A percentile compares a stretch with the other conserved stretches of the same genome.
phyloP scores from a whole-genome alignment of 2,888 invertebrate species.

The Acrobasis suavella region DNA sequence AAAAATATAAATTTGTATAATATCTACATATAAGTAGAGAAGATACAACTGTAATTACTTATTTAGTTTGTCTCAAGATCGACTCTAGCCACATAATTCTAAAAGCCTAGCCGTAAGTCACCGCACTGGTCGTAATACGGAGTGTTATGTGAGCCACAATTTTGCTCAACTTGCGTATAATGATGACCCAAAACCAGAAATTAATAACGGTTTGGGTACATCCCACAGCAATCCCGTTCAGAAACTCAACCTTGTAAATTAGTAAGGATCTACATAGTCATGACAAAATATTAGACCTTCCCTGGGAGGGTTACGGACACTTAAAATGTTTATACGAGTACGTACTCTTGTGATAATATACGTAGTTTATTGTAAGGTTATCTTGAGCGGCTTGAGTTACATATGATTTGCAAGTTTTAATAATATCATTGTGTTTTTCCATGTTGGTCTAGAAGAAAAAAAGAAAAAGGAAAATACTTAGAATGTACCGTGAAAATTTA shows the following conservation, averaged over 20 bases:
- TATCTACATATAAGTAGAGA: too few species aligned
- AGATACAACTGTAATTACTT: too few species aligned
- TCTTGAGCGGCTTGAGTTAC: too few species aligned
- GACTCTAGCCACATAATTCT: background rate
- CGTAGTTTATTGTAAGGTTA: background rate
- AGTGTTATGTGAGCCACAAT: slow-evolving; percentile 8
- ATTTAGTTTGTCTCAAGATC: background rate
- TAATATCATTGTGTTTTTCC: too few species aligned
- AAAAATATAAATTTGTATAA: too few species aligned
- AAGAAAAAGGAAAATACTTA: too few species aligned
- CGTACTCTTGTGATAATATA: background rate
- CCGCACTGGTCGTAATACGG: background rate
- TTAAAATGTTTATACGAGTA: slow-evolving; percentile 18
- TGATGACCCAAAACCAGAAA: slow-evolving; percentile 23
- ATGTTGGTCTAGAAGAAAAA: too few species aligned
- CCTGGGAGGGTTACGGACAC: slow-evolving; percentile 4
- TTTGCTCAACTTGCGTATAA: slow-evolving; percentile 19
- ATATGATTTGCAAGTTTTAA: too few species aligned
- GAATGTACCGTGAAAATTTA: too few species aligned
- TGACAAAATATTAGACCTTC: slow-evolving; percentile 22
- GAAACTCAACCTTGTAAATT: slow-evolving; percentile 24
- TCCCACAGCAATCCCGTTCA: slow-evolving; percentile 23
- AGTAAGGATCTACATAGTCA: slow-evolving; percentile 22
- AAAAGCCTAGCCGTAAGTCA: slow-evolving; percentile 3
- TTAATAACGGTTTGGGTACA: slow-evolving; percentile 24